A percentile compares a stretch with the other conserved stretches of the same genome.
Evolutionary conservation across 2,888 invertebrate species (phyloP).

Genomic region (Pyrgus malvae): DNA sequence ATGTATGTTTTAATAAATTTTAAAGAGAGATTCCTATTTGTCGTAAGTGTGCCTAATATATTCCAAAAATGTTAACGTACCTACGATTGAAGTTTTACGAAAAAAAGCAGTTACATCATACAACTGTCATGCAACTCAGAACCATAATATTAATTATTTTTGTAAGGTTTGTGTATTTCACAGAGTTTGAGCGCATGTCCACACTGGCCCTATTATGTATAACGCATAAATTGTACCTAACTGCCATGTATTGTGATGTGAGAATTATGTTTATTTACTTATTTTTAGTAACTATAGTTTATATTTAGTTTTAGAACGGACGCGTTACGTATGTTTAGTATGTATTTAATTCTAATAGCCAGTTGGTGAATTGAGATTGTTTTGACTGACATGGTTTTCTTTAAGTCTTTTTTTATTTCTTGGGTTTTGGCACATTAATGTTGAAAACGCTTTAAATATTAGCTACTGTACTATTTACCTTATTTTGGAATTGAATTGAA

Average conservation of each 20-base stretch:
- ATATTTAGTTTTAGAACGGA: slow-evolving; percentile 23
- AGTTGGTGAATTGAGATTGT: not conserved
- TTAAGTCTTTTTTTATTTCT: not conserved
- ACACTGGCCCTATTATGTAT: not conserved
- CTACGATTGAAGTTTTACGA: no score
- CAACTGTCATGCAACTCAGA: no score
- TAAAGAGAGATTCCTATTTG: no score
- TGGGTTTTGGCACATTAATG: not conserved
- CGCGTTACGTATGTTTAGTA: not conserved
- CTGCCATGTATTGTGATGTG: slow-evolving; percentile 46
- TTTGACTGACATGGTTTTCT: slow-evolving; percentile 3
- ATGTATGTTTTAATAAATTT: no score
- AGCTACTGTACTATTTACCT: not conserved
- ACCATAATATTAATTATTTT: no score
- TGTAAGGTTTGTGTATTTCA: no score
- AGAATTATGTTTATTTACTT: slow-evolving; percentile 28
- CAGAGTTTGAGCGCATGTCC: not conserved
- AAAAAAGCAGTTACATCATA: no score
- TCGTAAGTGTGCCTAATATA: no score
- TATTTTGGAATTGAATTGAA: slow-evolving; percentile 13
- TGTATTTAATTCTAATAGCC: not conserved
- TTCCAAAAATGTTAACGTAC: no score
- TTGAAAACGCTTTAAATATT: not conserved
- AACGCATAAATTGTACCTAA: slow-evolving; percentile 35
- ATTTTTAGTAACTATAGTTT: slow-evolving; percentile 11